phyloP scores from a whole-genome alignment of 92 coral and sea anemone genomes.

The Parazoanthus atlanticus region DNA sequence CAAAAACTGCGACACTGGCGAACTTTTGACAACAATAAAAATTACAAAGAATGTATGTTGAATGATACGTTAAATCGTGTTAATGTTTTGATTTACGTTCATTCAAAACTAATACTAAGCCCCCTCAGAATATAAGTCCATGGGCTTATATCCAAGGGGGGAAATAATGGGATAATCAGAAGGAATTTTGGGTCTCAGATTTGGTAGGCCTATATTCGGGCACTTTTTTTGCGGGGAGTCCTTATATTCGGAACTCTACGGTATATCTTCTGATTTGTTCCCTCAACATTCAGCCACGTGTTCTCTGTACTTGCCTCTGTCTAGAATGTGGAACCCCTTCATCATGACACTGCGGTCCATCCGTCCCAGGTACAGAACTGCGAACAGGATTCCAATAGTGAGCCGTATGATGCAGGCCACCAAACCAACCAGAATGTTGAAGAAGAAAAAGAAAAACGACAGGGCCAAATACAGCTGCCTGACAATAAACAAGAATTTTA shows the following conservation, averaged over 20 bases:
- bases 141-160: not conserved
- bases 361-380: constrained; percentile 69
- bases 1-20: too few species aligned
- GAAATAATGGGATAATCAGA: too few species aligned
- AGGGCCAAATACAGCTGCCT: constrained; percentile 73
- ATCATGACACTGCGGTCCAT: constrained; percentile 61
- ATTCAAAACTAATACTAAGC: too few species aligned
- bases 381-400: constrained; percentile 65
- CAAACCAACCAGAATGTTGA: constrained; percentile 82
- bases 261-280: too few species aligned
- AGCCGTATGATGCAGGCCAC: constrained; percentile 73
- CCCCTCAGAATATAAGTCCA: too few species aligned
- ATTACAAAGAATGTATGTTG: too few species aligned
- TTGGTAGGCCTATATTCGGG: not conserved
- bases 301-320: constrained; percentile 44
- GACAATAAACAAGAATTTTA: not conserved
- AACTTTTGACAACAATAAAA: too few species aligned
- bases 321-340: constrained; percentile 65
- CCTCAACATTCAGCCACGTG: too few species aligned
- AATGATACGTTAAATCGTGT: too few species aligned
- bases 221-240: too few species aligned
- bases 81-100: too few species aligned
- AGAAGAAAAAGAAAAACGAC: constrained; percentile 81
- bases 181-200: too few species aligned
- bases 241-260: not conserved